These are phyloP conservation scores for Pantherophis alleghaniensis DNA, from an alignment of 2,797 vertebrate genomes.

Conservation along the genomic window DNA sequence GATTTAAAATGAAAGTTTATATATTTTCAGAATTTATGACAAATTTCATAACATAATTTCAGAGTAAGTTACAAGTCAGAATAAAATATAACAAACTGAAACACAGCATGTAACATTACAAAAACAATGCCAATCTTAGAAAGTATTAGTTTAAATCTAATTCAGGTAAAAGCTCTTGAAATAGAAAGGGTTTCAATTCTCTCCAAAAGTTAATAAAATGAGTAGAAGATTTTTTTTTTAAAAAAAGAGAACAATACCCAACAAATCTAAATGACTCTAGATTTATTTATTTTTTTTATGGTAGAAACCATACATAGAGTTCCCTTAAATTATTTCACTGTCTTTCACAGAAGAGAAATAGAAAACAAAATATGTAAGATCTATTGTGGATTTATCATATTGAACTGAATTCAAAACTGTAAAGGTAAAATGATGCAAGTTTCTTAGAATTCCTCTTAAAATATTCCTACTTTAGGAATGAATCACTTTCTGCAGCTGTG, in stretches of 20 bases:
- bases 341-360: not conserved
- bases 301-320: not conserved
- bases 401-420: not conserved
- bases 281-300: not conserved
- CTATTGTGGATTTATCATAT: not conserved
- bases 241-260: not conserved
- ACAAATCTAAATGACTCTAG: not conserved
- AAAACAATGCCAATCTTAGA: not conserved
- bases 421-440: not conserved
- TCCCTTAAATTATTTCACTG: not conserved
- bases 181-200: not conserved
- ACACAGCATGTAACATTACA: not conserved
- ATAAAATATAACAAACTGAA: not conserved
- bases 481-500: not conserved
- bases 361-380: not conserved
- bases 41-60: not conserved
- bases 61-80: not conserved
- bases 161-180: not conserved
- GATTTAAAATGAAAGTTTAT: not conserved
- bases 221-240: not conserved
- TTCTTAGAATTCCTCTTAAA: not conserved
- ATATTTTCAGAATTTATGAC: not conserved
- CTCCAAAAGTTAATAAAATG: not conserved
- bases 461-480: not conserved
- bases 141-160: not conserved